Percentiles rank a stretch among this genome's conserved stretches.
Evolutionary conservation across 2,888 invertebrate species (phyloP).

Genomic region (Adelognathus sp.): DNA sequence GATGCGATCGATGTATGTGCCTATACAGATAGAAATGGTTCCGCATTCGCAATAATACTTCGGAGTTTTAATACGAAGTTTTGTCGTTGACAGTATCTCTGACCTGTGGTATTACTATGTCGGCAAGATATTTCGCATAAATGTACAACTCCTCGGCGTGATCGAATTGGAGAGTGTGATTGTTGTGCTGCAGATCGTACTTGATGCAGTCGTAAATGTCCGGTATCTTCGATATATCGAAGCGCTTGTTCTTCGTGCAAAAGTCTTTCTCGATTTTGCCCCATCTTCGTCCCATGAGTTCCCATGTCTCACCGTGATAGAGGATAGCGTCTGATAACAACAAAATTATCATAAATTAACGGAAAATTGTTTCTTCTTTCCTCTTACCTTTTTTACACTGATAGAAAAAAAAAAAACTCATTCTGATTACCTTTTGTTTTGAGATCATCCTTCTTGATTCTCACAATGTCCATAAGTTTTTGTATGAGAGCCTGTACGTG

Average conservation of each 20-base stretch:
- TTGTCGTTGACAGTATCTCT: too few species aligned
- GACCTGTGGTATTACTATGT: slow-evolving; percentile 99
- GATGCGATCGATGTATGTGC: too few species aligned
- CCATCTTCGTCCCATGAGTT: slow-evolving; percentile 98
- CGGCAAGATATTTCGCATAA: slow-evolving; percentile 98
- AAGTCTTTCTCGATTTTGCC: slow-evolving; percentile 99
- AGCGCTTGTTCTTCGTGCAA: slow-evolving; percentile 94
- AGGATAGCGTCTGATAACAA: slow-evolving; percentile 90
- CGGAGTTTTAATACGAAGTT: too few species aligned
- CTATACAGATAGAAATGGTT: too few species aligned
- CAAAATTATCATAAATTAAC: too few species aligned
- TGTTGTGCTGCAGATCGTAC: slow-evolving; percentile 99
- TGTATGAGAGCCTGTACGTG: slow-evolving; percentile 94
- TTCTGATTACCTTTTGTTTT: slow-evolving; percentile 88
- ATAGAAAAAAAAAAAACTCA: not conserved
- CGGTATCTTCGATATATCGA: slow-evolving; percentile 99
- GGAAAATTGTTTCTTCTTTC: too few species aligned
- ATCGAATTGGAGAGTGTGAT: slow-evolving; percentile 95
- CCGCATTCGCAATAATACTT: too few species aligned
- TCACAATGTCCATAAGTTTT: slow-evolving; percentile 92
- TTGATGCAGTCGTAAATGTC: slow-evolving; percentile 99
- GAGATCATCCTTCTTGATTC: slow-evolving; percentile 92
- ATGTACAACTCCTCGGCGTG: slow-evolving; percentile 96
- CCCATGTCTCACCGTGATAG: slow-evolving; percentile 99
- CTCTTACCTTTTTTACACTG: too few species aligned